Evolutionary conservation across 1,140 invertebrate species (phyloP).

Genomic region (Geopemphigus sp.): DNA sequence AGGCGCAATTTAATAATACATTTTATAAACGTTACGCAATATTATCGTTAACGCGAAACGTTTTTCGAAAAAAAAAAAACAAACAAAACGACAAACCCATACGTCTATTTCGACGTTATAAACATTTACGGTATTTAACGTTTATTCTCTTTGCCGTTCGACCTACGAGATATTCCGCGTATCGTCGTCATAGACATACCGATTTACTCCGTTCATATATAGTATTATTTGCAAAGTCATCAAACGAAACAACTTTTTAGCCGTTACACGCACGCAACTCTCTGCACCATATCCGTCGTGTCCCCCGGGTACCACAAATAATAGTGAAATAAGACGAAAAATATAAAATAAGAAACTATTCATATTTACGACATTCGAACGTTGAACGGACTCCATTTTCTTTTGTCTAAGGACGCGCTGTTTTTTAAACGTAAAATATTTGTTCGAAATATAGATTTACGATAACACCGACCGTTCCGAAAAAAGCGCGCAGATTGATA

Average conservation of each 20-base stretch:
- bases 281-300: not conserved
- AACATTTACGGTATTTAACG: too few species aligned
- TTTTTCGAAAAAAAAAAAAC: too few species aligned
- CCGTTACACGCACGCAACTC: not conserved
- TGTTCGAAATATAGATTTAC: not conserved
- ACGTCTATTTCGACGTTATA: too few species aligned
- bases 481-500: not conserved
- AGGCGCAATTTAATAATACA: too few species aligned
- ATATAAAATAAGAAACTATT: constrained; percentile 12
- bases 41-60: too few species aligned
- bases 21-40: too few species aligned
- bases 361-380: not conserved
- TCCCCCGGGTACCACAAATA: not conserved
- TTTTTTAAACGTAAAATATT: not conserved
- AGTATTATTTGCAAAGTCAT: too few species aligned
- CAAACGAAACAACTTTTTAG: not conserved
- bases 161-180: too few species aligned
- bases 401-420: not conserved
- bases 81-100: too few species aligned
- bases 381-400: not conserved
- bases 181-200: too few species aligned
- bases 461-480: not conserved
- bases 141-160: too few species aligned
- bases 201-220: too few species aligned
- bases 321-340: not conserved